These are phyloP conservation scores for Tyto alba DNA, from an alignment of 2,113 vertebrate genomes.

Conservation along the genomic window DNA sequence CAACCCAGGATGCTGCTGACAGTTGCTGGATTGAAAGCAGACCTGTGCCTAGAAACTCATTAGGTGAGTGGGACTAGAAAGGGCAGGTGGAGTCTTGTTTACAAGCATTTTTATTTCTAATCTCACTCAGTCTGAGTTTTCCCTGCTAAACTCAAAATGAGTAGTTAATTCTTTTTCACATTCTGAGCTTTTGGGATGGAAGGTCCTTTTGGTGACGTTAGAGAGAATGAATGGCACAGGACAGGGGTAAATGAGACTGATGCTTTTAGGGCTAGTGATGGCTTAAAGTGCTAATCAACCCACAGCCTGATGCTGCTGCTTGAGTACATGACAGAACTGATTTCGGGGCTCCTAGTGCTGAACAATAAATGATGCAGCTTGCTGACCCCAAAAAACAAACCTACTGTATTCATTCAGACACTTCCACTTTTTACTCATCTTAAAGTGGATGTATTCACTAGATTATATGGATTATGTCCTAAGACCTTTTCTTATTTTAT, in stretches of 20 bases:
- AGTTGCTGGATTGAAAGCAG: not conserved
- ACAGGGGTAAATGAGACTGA: not conserved
- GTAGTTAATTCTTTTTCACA: not conserved
- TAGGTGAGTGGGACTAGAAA: not conserved
- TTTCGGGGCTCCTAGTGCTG: not conserved
- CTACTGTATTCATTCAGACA: not conserved
- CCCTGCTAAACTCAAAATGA: not conserved
- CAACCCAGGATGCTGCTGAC: not conserved
- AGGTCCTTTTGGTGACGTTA: not conserved
- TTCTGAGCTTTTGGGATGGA: not conserved
- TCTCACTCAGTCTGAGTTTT: not conserved
- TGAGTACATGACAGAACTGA: not conserved
- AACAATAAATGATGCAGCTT: not conserved
- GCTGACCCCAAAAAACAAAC: not conserved
- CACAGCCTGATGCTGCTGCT: not conserved
- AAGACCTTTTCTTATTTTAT: not conserved
- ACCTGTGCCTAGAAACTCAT: not conserved
- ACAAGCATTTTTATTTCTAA: not conserved
- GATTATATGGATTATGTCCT: too few relatives aligned
- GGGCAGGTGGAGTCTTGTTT: not conserved
- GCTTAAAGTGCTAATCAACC: not conserved
- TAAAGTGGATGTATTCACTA: not conserved
- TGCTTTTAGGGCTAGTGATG: not conserved
- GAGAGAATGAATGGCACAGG: not conserved
- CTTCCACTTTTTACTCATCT: not conserved